A percentile compares a stretch with the other conserved stretches of the same genome.
Conservation (phyloP, 23 tunicate genomes). For the Aplidium turbinatum region DNA sequence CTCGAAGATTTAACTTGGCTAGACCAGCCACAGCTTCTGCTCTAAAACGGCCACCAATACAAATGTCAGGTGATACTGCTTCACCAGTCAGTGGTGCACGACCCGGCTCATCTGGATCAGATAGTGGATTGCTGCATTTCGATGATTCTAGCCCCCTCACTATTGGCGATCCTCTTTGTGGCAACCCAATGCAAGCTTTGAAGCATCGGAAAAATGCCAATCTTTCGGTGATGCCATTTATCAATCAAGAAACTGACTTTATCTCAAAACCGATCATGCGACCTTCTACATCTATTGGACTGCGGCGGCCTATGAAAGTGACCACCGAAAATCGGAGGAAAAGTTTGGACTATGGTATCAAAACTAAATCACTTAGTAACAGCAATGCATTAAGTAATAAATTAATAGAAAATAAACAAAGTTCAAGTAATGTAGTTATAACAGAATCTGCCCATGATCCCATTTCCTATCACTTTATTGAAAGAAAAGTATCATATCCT, state of each 20-base stretch:
- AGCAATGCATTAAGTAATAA: too few relatives aligned
- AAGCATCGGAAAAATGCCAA: conserved; percentile 52
- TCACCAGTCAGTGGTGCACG: conserved; percentile 23
- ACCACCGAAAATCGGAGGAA: neutral
- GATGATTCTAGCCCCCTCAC: conserved; percentile 83
- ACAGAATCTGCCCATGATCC: too few relatives aligned
- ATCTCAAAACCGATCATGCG: neutral
- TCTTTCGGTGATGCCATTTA: conserved; percentile 21
- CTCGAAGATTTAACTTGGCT: neutral
- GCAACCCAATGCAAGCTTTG: conserved; percentile 68
- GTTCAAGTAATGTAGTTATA: too few relatives aligned
- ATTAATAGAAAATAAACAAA: too few relatives aligned
- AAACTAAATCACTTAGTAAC: neutral
- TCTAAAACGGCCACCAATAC: neutral
- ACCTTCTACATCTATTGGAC: conserved; percentile 21
- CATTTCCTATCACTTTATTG: too few relatives aligned
- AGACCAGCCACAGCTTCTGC: conserved; percentile 54
- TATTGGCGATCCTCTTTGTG: conserved; percentile 81
- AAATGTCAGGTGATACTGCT: neutral
- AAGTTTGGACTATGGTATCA: neutral
- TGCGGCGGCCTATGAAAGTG: conserved; percentile 7
- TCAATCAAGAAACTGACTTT: conserved; percentile 6
- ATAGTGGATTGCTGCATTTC: conserved; percentile 34
- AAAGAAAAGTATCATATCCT: too few relatives aligned
- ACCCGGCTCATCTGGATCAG: conserved; percentile 75